Evolutionary conservation across 2,113 vertebrate genomes (phyloP).

Genomic region (Spea multiplicata): DNA sequence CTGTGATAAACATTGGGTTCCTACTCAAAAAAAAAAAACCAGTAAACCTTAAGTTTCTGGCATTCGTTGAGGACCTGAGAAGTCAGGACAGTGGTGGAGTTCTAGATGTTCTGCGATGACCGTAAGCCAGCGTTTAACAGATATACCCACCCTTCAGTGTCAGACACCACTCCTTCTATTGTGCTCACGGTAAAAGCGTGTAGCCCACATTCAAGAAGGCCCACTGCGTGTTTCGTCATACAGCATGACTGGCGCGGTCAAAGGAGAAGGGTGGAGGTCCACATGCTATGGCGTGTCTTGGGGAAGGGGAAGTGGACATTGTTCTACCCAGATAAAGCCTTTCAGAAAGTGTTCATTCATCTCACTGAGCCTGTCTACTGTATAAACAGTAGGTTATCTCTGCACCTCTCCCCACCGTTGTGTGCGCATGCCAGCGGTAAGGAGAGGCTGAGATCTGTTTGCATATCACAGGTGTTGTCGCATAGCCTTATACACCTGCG

Average conservation of each 20-base stretch:
- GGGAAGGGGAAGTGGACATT: not conserved
- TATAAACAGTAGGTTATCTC: conserved; percentile 11
- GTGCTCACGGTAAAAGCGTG: too few species aligned
- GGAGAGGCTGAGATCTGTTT: conserved; percentile 5
- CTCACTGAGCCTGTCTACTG: conserved; percentile 22
- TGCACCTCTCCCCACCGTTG: not conserved
- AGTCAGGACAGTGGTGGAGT: too few species aligned
- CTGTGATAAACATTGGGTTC: too few species aligned
- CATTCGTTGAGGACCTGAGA: too few species aligned
- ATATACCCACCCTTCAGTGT: too few species aligned
- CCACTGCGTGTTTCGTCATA: too few species aligned
- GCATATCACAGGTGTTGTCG: not conserved
- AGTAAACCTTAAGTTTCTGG: too few species aligned
- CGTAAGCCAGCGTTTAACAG: too few species aligned
- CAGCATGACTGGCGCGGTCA: conserved; percentile 7
- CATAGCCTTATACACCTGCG: not conserved
- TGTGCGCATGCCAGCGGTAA: not conserved
- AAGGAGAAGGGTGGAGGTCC: conserved; percentile 1
- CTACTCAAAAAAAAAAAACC: too few species aligned
- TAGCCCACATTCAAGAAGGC: too few species aligned
- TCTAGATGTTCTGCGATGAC: too few species aligned
- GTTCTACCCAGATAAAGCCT: conserved; percentile 19
- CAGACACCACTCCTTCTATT: too few species aligned
- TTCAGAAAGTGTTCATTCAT: conserved; percentile 12
- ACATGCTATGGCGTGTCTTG: not conserved